Evolutionary conservation across 2,797 vertebrate genomes (phyloP).

Genomic region (Pitangus sulphuratus): DNA sequence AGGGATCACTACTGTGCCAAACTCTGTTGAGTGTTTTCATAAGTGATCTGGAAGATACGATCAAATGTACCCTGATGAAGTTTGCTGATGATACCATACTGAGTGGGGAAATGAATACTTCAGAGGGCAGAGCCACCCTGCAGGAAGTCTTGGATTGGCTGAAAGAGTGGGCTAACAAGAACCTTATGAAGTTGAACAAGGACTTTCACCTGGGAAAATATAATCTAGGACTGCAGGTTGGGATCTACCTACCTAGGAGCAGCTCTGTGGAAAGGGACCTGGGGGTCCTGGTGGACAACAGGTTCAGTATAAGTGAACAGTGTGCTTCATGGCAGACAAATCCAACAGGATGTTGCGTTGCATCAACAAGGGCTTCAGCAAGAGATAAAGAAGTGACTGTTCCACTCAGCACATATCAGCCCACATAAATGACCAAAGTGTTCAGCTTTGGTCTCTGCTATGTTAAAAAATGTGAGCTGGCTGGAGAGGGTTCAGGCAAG

Average conservation of each 20-base stretch:
- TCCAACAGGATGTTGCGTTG: not conserved
- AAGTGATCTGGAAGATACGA: not conserved
- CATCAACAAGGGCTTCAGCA: not conserved
- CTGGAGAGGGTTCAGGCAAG: not conserved
- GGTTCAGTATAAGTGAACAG: rapidly evolving
- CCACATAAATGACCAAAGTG: too few species aligned
- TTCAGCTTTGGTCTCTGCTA: not conserved
- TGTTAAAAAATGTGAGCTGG: too few species aligned
- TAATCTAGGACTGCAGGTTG: not conserved
- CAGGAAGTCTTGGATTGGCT: not conserved
- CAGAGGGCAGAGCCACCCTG: not conserved
- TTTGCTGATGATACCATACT: not conserved
- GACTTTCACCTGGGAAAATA: not conserved
- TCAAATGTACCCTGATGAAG: not conserved
- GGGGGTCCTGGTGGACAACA: too few species aligned
- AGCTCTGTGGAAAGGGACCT: not conserved
- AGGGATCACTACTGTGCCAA: not conserved
- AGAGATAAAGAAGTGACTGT: not conserved
- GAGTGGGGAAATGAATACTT: not conserved
- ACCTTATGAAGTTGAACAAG: too few species aligned
- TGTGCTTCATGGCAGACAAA: not conserved
- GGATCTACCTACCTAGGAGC: not conserved
- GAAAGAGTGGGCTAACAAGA: not conserved
- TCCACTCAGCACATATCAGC: not conserved
- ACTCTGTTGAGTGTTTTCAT: not conserved